phyloP scores from a whole-genome alignment of 2,888 invertebrate species.

The Drosophila sordidula region DNA sequence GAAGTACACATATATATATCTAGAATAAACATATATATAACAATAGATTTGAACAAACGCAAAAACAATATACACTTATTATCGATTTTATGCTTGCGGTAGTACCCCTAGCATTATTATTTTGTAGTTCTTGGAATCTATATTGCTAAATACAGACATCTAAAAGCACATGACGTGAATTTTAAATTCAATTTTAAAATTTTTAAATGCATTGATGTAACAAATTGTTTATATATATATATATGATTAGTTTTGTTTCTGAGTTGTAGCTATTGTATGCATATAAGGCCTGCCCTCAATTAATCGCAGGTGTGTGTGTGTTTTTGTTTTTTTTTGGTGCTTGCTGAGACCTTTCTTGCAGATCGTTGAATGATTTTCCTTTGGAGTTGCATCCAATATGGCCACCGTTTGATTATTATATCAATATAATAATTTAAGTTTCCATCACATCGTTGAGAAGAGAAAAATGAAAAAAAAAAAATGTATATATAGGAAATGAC shows the following conservation, averaged over 20 bases:
- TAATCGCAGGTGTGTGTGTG: constrained; percentile 10
- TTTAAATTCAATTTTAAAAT: constrained; percentile 66
- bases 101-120: constrained; percentile 14
- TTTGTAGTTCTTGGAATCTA: constrained; percentile 14
- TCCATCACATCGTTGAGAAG: constrained; percentile 48
- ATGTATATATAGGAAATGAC: constrained; percentile 29
- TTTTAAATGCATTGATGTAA: constrained; percentile 73
- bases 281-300: constrained; percentile 11
- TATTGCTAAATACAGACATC: constrained; percentile 63
- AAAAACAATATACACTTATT: constrained; percentile 32
- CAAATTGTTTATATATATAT: constrained; percentile 42
- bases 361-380: constrained; percentile 7
- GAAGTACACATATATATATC: constrained; percentile 16
- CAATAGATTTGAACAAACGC: constrained; percentile 34
- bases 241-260: constrained; percentile 7
- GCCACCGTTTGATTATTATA: constrained; percentile 39
- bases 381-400: constrained; percentile 31
- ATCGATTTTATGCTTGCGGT: constrained; percentile 27
- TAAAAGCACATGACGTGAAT: constrained; percentile 72
- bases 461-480: background rate
- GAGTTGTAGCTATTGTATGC: constrained; percentile 11
- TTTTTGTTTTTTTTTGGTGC: constrained; percentile 43
- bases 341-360: constrained; percentile 50
- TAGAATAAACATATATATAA: constrained; percentile 29
- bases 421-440: constrained; percentile 16